Percentiles rank a stretch among this genome's conserved stretches.
phyloP scores from a whole-genome alignment of 2,113 vertebrate species.

The Ailuropoda melanoleuca region DNA sequence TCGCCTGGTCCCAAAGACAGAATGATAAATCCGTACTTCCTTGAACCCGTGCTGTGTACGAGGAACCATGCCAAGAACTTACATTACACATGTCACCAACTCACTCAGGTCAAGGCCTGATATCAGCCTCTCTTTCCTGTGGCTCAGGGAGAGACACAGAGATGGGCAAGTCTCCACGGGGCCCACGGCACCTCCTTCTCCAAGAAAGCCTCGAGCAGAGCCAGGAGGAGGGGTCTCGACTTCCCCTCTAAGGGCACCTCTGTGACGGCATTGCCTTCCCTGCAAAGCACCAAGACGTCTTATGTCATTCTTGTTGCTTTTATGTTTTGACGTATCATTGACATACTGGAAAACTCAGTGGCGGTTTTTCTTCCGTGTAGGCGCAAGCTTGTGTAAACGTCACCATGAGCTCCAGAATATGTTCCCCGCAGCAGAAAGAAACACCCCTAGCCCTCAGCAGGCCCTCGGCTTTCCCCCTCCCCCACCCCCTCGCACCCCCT shows the following conservation, averaged over 20 bases:
- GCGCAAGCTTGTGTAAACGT: neutral
- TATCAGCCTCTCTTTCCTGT: neutral
- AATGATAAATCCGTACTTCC: neutral
- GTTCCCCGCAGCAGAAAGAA: neutral
- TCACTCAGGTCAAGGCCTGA: neutral
- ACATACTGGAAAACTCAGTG: neutral
- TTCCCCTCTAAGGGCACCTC: neutral
- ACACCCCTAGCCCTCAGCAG: neutral
- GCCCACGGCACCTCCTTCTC: neutral
- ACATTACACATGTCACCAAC: neutral
- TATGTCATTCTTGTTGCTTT: neutral
- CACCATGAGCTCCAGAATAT: neutral
- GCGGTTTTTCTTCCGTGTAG: neutral
- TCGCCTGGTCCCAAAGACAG: neutral
- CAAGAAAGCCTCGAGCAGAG: neutral
- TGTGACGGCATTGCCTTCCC: neutral
- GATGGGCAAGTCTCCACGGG: neutral
- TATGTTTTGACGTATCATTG: neutral
- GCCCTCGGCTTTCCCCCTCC: too few relatives aligned
- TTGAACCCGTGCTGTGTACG: neutral
- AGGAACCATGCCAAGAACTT: neutral
- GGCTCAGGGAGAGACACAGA: neutral
- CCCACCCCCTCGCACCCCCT: neutral
- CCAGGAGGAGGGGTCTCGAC: neutral
- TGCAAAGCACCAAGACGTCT: neutral